A percentile compares a stretch with the other conserved stretches of the same genome.
These are phyloP conservation scores for Eurystomus gularis DNA, from an alignment of 2,113 vertebrate species.

Conservation along the genomic window DNA sequence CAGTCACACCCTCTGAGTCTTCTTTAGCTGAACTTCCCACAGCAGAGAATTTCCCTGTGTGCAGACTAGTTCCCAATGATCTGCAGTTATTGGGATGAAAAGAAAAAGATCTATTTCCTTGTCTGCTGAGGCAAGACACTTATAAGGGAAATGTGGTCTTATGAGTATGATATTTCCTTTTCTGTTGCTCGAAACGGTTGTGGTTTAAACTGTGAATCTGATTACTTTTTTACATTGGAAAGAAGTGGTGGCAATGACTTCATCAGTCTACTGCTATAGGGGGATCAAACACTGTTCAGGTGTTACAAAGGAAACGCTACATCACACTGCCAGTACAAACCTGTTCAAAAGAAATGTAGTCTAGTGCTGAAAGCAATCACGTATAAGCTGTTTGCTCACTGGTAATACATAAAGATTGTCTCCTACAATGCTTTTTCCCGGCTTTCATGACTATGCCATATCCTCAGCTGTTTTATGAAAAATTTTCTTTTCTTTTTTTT, in stretches of 20 bases:
- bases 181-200: not conserved
- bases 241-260: not conserved
- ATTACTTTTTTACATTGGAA: not conserved
- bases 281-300: not conserved
- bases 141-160: not conserved
- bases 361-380: not conserved
- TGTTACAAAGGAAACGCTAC: not conserved
- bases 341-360: not conserved
- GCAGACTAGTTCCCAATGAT: not conserved
- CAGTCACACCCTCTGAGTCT: not conserved
- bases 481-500: not conserved
- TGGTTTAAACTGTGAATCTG: not conserved
- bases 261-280: not conserved
- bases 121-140: not conserved
- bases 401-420: not conserved
- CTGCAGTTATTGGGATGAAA: accelerated
- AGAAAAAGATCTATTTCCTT: not conserved
- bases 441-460: not conserved
- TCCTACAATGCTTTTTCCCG: not conserved
- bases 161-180: not conserved
- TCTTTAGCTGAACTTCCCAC: not conserved
- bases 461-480: not conserved
- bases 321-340: not conserved
- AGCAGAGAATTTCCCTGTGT: not conserved
- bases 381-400: not conserved